These are phyloP conservation scores for Sebastes glaucus DNA, from an alignment of 2,797 vertebrate genomes.

Conservation along the genomic window DNA sequence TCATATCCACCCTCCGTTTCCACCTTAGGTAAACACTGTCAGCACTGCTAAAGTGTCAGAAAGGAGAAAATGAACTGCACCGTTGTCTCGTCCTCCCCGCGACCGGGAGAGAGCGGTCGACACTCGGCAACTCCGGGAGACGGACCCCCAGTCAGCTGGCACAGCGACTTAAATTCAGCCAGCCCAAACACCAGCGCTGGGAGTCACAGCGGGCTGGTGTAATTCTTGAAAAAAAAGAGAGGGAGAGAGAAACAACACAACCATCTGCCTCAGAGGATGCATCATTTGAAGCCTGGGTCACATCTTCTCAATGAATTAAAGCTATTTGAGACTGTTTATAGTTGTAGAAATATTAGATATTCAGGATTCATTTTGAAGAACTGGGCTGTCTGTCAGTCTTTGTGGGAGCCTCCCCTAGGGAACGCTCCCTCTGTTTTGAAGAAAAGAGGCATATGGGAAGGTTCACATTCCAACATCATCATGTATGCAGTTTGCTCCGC, in stretches of 20 bases:
- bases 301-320: slow-evolving; percentile 33
- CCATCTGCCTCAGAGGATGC: slow-evolving; percentile 27
- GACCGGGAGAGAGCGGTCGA: too few relatives aligned
- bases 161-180: not conserved
- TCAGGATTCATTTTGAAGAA: slow-evolving; percentile 30
- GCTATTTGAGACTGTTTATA: slow-evolving; percentile 24
- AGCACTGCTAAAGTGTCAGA: not conserved
- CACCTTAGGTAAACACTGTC: not conserved
- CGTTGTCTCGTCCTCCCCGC: not conserved
- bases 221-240: not conserved
- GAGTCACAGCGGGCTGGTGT: not conserved
- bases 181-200: not conserved
- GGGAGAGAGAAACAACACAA: not conserved
- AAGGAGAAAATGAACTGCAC: not conserved
- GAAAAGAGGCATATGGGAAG: slow-evolving; percentile 53
- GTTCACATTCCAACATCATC: slow-evolving; percentile 41
- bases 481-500: slow-evolving; percentile 34
- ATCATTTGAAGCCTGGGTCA: slow-evolving; percentile 22
- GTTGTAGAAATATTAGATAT: slow-evolving; percentile 47
- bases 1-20: not conserved
- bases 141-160: not conserved
- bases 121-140: not conserved
- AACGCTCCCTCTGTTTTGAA: slow-evolving; percentile 26
- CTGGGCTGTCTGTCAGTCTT: slow-evolving; percentile 41
- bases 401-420: slow-evolving; percentile 32